Evolutionary conservation across 2,888 invertebrate genomes (phyloP).

Genomic region (Limnephilus auricula): DNA sequence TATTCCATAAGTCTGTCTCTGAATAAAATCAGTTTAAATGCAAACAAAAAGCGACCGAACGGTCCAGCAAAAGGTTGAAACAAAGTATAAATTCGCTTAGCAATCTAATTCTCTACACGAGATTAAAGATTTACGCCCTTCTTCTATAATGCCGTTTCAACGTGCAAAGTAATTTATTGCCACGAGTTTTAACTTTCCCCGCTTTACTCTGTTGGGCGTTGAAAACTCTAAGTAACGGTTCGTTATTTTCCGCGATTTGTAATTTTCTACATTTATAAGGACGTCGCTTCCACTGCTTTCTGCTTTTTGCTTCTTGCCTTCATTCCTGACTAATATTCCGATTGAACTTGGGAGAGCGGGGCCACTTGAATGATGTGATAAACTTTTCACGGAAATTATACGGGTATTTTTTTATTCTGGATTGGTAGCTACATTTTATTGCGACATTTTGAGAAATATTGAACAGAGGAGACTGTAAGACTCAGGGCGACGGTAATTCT

Average conservation of each 20-base stretch:
- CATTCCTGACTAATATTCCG: background rate
- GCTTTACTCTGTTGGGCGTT: conserved; percentile 53
- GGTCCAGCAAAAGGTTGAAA: conserved; percentile 34
- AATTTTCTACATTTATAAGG: conserved; percentile 61
- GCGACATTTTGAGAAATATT: background rate
- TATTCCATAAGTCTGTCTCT: conserved; percentile 3
- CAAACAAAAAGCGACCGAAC: conserved; percentile 9
- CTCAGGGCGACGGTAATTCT: background rate
- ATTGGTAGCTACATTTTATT: background rate
- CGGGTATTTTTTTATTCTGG: background rate
- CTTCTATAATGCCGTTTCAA: conserved; percentile 58
- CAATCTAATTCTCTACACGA: conserved; percentile 64
- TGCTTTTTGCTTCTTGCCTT: background rate
- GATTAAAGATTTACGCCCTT: conserved; percentile 64
- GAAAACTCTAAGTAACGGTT: conserved; percentile 61
- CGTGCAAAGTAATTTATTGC: conserved; percentile 62
- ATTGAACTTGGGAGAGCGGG: background rate
- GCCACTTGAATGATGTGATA: background rate
- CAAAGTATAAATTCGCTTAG: conserved; percentile 34
- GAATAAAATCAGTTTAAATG: background rate
- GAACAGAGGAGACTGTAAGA: background rate
- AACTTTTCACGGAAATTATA: background rate
- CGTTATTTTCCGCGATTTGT: conserved; percentile 63
- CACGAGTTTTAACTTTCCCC: conserved; percentile 57
- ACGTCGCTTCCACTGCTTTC: background rate